Evolutionary conservation across 2,888 invertebrate genomes (phyloP), one percentile per base, ranked within the genome.

Genomic region (Heliconius aoede): DNA sequence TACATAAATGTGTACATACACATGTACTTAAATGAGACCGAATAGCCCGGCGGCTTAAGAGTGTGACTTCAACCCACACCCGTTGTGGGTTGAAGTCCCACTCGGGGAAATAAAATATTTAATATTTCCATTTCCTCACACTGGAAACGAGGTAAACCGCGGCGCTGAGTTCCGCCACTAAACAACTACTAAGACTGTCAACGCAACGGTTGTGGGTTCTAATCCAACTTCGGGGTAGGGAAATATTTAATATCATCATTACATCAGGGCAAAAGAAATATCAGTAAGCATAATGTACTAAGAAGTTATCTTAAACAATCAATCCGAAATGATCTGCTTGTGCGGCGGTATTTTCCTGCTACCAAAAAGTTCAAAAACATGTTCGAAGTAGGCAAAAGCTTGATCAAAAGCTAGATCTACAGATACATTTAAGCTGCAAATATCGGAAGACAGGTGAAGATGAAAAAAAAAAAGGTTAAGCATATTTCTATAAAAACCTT

Each of bases 371-470:
- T 51, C 1, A 2, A 21, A 51, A n/a, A 1, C 18, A n/a, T 51
- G 1, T 55, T n/a, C 11, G n/a, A 55, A 55, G 9, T 55, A n/a
- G n/a, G n/a, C 55, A n/a, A 55, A 55, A 4, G 24, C 8, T n/a
- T 9, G 0, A 9, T n/a, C n/a, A n/a, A n/a, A n/a, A n/a, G n/a
- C 55, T 55, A 36, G 36, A 36, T 36, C 1, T 11, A 36, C 36
- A 36, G 36, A 2, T 36, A 36, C 3, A 36, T 36, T 36, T 5
- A 36, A 36, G 11, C 8, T n/a, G 9, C 55, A 58, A 30, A 64
- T 36, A 21, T 64, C n/a, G n/a, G 11, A 36, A 32, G 36, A 64
- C 64, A 64, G 64, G 64, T 64, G 64, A 64, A 13, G 24, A 24
- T 64, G 46, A 21, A 46, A 64, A 64, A 64, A n/a, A 32, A 30